Base-by-base conservation (phyloP, 2,797 vertebrate genomes). In the Ctenopoma multispine region DNA sequence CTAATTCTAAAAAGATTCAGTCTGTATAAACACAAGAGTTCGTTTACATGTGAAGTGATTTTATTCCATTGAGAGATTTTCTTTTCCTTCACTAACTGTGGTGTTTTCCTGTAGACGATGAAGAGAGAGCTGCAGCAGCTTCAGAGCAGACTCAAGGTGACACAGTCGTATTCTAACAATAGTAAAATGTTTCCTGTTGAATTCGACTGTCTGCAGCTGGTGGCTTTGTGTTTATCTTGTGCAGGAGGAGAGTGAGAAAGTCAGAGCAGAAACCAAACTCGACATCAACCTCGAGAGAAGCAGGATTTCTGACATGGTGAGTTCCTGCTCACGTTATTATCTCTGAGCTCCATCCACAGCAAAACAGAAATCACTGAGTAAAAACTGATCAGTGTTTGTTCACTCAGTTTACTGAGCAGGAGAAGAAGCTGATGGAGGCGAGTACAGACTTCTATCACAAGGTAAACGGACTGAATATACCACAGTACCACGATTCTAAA, bases 201-300 rank as follows among this genome's bases (percentile, higher is more conserved):
- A 31, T 7, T 31, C 6, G 6, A 31, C 29, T 5, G 29, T 31
- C 24, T 27, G 24, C 24, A 27, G 24, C 24, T 27, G 24, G 24
- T 2, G 2, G 24, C 24, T 4, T 2, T 27, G 24, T 27, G n/a
- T 31, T 31, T 7, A 5, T 31, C 29, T 31, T 31, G 29, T 70
- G 53, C 84, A 99, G 97, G 95, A 96, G 83, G 97, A 98, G 91
- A 96, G 93, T 0, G 71, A 89, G 87, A 96, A 95, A 82, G 95
- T 97, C 78, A 77, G 93, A 91, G 95, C 95, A 14, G 96, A 98
- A 89, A 94, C 95, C 64, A 97, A 97, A 77, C 89, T 99, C 59
- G 97, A 99, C 82, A 96, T 99, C 76, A 99, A 99, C 89, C 91
- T 99, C 84, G 96, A 99, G 89, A 94, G 96, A 59, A 98, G 97